Base-by-base conservation (phyloP, 2,797 vertebrate species). In the Sebastes variabilis region DNA sequence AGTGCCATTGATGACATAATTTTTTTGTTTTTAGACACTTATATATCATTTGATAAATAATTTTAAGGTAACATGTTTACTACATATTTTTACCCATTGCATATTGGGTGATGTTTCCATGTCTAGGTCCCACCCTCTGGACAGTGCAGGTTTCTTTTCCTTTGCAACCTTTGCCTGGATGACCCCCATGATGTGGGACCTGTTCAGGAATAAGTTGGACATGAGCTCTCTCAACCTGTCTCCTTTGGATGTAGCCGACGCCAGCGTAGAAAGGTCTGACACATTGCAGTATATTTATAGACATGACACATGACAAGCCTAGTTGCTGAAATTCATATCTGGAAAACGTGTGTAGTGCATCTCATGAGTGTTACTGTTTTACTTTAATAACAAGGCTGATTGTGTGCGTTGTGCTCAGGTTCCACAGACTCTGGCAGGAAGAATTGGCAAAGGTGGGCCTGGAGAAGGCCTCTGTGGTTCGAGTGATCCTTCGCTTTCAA, bases 91-190 rank as follows among this genome's bases (percentile, higher is more conserved):
- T 38, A 38, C 36, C 12, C 36, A 8, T 34, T 62, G 4, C 6
- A 34, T 60, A 56, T 16, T 52, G 14, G 3, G 5, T 72, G 25
- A 30, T 60, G 77, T 68, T 67, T 55, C 52, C 34, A 5, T 87
- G 69, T 82, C 7, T 75, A 94, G 96, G 22, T 67, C 93, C 30
- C 94, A 96, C 72, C 95, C 96, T 1, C 1, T 96, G 38, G 96
- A 97, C 36, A 90, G 94, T 2, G 96, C 94, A 0, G 96, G 96
- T 1, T 94, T 97, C 32, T 75, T 97, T 62, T 96, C 95, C 34
- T 97, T 96, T 3, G 13, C 91, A 4, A 94, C 91, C 0, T 97
- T 95, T 75, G 77, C 92, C 72, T 97, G 96, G 96, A 91, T 97
- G 92, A 96, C 92, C 0, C 88, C 91, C 1, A 87, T 97, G 87